Percentiles rank a stretch among this genome's conserved stretches.
Conservation (phyloP, 2,113 vertebrate species). For the Microcebus lehilahytsara region DNA sequence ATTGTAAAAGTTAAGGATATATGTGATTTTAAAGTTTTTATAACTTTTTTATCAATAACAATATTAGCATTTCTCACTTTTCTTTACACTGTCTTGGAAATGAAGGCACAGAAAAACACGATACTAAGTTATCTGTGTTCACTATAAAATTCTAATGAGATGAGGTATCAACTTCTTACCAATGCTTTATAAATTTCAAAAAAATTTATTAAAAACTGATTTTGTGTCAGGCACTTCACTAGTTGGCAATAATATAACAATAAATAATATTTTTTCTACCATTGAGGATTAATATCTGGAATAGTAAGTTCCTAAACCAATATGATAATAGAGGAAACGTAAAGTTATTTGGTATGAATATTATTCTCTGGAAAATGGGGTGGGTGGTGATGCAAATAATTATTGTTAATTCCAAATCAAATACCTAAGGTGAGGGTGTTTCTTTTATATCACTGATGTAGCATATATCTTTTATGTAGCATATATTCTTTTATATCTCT, state of each 20-base stretch:
- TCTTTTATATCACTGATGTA: neutral
- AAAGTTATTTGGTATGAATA: neutral
- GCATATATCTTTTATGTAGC: no score
- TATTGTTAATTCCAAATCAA: neutral
- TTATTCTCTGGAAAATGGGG: fast-evolving
- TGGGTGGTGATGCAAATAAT: neutral
- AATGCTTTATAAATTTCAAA: neutral
- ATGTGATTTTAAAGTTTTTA: neutral
- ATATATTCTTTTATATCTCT: neutral
- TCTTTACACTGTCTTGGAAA: neutral
- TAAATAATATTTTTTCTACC: neutral
- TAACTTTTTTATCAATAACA: neutral
- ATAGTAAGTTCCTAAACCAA: neutral
- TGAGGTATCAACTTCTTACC: neutral
- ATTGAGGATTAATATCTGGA: neutral
- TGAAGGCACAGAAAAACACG: neutral
- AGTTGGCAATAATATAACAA: neutral
- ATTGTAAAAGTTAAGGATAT: neutral
- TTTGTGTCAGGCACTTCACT: neutral
- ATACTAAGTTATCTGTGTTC: neutral
- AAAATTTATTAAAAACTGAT: neutral
- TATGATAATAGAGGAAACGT: neutral
- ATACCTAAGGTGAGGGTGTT: neutral
- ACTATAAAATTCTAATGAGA: neutral
- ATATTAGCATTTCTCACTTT: neutral